Evolutionary conservation across 2,113 vertebrate genomes (phyloP), one percentile per base, ranked within the genome.

Genomic region (Antidorcas marsupialis): DNA sequence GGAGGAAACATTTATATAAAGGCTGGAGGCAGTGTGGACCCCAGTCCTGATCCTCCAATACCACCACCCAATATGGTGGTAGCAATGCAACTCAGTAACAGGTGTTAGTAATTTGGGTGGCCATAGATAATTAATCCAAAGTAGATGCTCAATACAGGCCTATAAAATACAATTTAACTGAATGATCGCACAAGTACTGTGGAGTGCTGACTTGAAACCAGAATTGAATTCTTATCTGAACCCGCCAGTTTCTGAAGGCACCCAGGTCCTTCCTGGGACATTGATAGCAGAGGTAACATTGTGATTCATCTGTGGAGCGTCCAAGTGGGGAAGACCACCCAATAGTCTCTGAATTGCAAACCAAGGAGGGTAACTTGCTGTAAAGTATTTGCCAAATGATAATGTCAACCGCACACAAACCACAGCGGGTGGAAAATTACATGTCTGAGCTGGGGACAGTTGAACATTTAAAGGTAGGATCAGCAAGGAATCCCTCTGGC

Each of bases 381-480:
- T 84, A 43, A 95, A 57, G 27, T 50, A 91, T 95, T 96, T 97
- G 87, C 90, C 82, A 86, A 96, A 53, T 96, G 94, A 97, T 91
- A 96, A 97, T 53, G 67, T 76, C 74, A 23, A 92, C 60, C 17
- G n/a, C 62, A 83, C 23, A 60, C 21, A 97, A 36, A 94, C 81
- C 86, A 15, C 17, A 47, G 62, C 57, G 15, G 0, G 4, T 96
- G 27, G 83, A 83, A 98, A 87, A 96, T 96, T 57, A 78, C 15
- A 52, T 1, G 74, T 17, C 64, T 96, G 86, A 86, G 0, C 36
- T n/a, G 27, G 64, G 47, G 95, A 93, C 17, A 76, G 60, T 43
- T 95, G 5, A 9, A 2, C 57, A 78, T 85, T 88, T 91, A 89
- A 17, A 28, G 78, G 82, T 83, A 84, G n/a, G 36, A 27, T 92